phyloP scores from a whole-genome alignment of 2,888 invertebrate species.

The Xylota segnis region DNA sequence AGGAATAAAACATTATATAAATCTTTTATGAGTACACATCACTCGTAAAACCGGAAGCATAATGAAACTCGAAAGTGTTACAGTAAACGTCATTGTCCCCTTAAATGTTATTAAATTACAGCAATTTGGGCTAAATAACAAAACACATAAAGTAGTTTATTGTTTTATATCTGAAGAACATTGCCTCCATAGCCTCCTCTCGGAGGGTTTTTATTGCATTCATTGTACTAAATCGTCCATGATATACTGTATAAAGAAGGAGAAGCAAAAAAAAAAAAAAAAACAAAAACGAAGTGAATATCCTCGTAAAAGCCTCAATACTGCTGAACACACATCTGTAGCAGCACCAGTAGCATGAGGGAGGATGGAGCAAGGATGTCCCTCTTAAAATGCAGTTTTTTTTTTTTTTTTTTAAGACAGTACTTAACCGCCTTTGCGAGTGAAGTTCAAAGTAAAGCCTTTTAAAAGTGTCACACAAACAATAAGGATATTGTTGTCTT shows the following conservation, averaged over 20 bases:
- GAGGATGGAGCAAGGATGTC: constrained; percentile 30
- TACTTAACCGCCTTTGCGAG: constrained; percentile 69
- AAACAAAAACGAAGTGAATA: constrained; percentile 32
- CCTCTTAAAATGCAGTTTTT: constrained; percentile 57
- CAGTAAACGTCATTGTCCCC: constrained; percentile 72
- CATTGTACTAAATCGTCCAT: constrained; percentile 71
- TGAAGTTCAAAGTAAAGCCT: constrained; percentile 74
- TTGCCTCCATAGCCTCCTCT: constrained; percentile 21
- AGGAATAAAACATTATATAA: constrained; percentile 31
- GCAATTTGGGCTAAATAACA: constrained; percentile 71
- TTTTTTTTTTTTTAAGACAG: constrained; percentile 39
- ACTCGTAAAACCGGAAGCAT: constrained; percentile 64
- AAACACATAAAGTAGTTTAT: constrained; percentile 72
- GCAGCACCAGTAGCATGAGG: no score
- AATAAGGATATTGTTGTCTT: constrained; percentile 72
- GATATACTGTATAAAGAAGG: constrained; percentile 20
- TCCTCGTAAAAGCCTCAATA: constrained; percentile 62
- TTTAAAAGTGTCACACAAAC: constrained; percentile 70
- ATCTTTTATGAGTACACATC: constrained; percentile 69
- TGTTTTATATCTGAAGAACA: constrained; percentile 55
- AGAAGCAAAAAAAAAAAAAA: not conserved
- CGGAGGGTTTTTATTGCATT: constrained; percentile 49
- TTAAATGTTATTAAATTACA: constrained; percentile 75
- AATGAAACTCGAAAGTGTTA: constrained; percentile 73
- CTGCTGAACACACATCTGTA: constrained; percentile 30